Percentiles rank a stretch among this genome's conserved stretches.
Evolutionary conservation across 2,113 vertebrate genomes (phyloP).

Genomic region (Pampusana beccarii): DNA sequence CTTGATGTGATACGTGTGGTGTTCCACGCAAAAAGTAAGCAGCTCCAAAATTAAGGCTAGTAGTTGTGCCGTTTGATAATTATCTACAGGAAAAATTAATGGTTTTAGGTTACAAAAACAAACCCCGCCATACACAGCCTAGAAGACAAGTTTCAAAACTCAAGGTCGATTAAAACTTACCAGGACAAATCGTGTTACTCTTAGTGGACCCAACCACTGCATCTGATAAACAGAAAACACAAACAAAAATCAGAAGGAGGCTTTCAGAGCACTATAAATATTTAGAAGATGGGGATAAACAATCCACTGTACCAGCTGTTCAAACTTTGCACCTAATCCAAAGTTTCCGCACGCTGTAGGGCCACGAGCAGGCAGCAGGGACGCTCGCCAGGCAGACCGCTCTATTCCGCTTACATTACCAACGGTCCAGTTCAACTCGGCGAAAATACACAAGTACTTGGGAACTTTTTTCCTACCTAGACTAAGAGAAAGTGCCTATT

Average conservation of each 20-base stretch:
- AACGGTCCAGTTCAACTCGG: neutral
- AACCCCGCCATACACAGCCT: neutral
- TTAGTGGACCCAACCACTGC: conserved; percentile 84
- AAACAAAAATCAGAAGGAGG: neutral
- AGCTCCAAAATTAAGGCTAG: conserved; percentile 96
- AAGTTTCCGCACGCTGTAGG: neutral
- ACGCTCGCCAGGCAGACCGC: neutral
- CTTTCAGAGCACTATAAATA: neutral
- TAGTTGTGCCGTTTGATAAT: conserved; percentile 97
- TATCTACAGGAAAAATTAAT: conserved; percentile 79
- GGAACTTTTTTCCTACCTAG: neutral
- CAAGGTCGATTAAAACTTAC: conserved; percentile 70
- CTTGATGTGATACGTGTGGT: conserved; percentile 98
- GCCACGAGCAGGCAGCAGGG: neutral
- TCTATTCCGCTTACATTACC: neutral
- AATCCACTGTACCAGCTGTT: neutral
- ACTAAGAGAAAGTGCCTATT: neutral
- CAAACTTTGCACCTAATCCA: neutral
- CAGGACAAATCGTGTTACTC: conserved; percentile 92
- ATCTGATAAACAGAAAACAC: conserved; percentile 76
- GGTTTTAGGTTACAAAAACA: neutral
- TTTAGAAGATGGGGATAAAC: neutral
- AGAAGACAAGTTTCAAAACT: neutral
- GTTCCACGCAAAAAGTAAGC: conserved; percentile 96
- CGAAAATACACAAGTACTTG: neutral